Base-by-base conservation (phyloP, 2,797 vertebrate genomes). In the Rhinatrema bivittatum region DNA sequence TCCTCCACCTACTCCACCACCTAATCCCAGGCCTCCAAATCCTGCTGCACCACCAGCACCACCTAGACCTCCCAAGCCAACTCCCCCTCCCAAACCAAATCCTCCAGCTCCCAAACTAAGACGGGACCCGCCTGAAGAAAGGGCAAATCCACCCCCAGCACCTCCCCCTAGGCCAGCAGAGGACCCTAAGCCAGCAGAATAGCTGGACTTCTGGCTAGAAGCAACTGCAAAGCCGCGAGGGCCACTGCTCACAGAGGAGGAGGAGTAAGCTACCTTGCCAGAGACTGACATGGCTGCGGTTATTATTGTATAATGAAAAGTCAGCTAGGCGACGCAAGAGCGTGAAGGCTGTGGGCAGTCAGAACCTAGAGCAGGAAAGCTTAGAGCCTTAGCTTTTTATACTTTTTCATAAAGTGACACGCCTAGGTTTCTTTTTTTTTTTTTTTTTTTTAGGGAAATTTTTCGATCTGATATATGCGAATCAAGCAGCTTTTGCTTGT, bases 1-100 rank as follows among this genome's bases (percentile, higher is more conserved):
- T 14, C 27, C 15, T 25, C 26, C 29, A 19, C 14, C 32, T n/a
- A 25, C 11, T 9, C 62, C 57, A 11, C 27, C 53, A 5, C 65
- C 59, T 6, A 36, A 19, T 3, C 65, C 66, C n/a, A n/a, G n/a
- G 7, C 44, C 7, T 11, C 39, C 56, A 7, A 54, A 17, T 10
- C 51, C 58, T 15, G 37, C 31, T 17, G 41, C 45, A 20, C 37
- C 43, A 11, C 67, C 56, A 9, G 16, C 27, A 34, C 12, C 24
- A 20, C 36, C 29, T 14, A 26, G 18, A 21, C 24, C 25, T n/a
- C 42, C 31, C 20, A 42, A 29, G 16, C 50, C 39, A 13, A 11
- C 32, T 15, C 48, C 39, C 2, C 31, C 29, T 3, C 42, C 49
- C n/a, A 36, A n/a, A 7, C 42, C 42, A n/a, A n/a, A n/a, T n/a